Evolutionary conservation across 2,888 invertebrate genomes (phyloP).

Genomic region (Agriotes lineatus): DNA sequence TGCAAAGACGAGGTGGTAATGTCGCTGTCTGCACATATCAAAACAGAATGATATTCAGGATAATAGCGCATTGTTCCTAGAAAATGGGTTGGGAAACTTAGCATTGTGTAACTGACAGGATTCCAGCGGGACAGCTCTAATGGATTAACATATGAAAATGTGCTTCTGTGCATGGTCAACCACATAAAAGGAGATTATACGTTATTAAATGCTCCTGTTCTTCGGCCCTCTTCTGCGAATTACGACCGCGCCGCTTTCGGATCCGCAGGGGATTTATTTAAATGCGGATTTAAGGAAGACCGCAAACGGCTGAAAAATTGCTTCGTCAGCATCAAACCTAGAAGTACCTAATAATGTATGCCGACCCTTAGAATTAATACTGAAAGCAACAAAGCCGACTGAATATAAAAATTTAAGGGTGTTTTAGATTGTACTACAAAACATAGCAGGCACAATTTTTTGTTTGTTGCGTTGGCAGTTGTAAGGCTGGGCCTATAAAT

Average conservation of each 20-base stretch:
- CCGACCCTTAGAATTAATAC: too few species aligned
- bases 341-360: too few species aligned
- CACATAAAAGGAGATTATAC: conserved; percentile 12
- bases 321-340: too few species aligned
- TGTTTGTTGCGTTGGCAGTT: too few species aligned
- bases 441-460: too few species aligned
- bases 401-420: too few species aligned
- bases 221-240: background rate
- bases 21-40: conserved; percentile 20
- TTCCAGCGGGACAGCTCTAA: background rate
- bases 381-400: too few species aligned
- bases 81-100: conserved; percentile 15
- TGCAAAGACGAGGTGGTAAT: conserved; percentile 4
- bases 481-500: too few species aligned
- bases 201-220: conserved; percentile 2
- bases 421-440: too few species aligned
- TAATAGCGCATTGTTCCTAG: conserved; percentile 18
- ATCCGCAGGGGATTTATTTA: background rate
- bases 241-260: too few species aligned
- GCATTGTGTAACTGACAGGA: conserved; percentile 13
- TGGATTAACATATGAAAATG: conserved; percentile 15
- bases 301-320: background rate
- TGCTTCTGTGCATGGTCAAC: conserved; percentile 3
- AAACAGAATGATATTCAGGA: conserved; percentile 15
- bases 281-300: background rate